These are phyloP conservation scores for Leptinotarsa texana DNA, from an alignment of 1,140 invertebrate genomes.

Conservation along the genomic window DNA sequence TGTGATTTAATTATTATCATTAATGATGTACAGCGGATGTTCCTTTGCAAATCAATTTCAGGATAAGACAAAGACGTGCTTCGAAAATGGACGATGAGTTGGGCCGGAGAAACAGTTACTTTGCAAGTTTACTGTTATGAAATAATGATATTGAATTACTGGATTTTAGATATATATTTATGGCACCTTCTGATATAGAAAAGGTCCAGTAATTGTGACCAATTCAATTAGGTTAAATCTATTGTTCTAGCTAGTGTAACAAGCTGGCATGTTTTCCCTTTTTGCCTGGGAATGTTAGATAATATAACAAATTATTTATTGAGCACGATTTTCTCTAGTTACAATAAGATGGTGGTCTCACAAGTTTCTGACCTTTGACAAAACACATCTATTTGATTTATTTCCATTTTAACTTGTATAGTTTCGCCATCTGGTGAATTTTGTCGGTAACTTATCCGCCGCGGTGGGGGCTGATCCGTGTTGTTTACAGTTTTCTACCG, in stretches of 20 bases:
- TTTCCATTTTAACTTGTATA: no score
- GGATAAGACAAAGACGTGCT: not conserved
- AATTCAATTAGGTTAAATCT: not conserved
- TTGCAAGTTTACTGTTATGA: slow-evolving; percentile 14
- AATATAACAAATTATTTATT: not conserved
- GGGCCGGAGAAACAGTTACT: slow-evolving; percentile 4
- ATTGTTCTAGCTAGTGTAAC: not conserved
- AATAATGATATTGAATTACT: slow-evolving; percentile 11
- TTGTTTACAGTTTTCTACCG: no score
- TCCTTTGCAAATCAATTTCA: slow-evolving; percentile 9
- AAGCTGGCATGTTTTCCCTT: not conserved
- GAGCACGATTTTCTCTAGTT: not conserved
- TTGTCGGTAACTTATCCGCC: no score
- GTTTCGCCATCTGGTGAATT: no score
- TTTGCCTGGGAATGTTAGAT: not conserved
- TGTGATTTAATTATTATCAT: slow-evolving; percentile 14
- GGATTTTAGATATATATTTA: slow-evolving; percentile 8
- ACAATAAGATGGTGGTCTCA: no score
- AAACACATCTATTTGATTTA: no score
- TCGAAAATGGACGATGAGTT: slow-evolving; percentile 4
- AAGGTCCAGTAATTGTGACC: not conserved
- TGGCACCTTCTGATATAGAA: not conserved
- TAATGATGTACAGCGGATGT: not conserved
- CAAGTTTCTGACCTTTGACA: no score
- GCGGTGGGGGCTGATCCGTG: no score